Conservation (phyloP, 2,888 invertebrate species). For the Agrotis exclamationis region DNA sequence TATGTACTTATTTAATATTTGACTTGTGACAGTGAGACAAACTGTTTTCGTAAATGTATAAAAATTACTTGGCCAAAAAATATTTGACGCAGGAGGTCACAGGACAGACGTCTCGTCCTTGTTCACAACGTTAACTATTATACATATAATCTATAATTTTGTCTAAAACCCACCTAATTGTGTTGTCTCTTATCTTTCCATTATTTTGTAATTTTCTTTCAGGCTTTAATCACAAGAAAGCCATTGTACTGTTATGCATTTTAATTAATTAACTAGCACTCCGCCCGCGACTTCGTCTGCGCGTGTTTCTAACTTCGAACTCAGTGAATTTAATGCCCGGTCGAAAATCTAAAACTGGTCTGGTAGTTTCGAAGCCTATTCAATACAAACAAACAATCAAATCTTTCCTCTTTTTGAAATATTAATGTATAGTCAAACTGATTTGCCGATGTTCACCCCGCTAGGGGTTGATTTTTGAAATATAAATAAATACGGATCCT, state of each 20-base stretch:
- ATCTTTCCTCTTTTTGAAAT: no score
- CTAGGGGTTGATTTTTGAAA: no score
- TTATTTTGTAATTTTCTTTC: conserved; percentile 24
- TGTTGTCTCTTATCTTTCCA: conserved; percentile 16
- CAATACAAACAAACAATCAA: no score
- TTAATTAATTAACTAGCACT: conserved; percentile 2
- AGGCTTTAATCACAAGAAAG: conserved; percentile 20
- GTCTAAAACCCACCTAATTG: conserved; percentile 9
- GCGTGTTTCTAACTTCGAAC: no score
- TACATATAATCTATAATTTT: conserved; percentile 22
- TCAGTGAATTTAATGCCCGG: no score
- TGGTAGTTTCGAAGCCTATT: no score
- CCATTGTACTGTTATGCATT: conserved; percentile 24
- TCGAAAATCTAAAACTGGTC: no score
- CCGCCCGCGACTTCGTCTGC: no score
- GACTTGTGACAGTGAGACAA: not conserved
- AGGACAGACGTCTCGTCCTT: conserved; percentile 15
- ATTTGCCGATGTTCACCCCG: no score
- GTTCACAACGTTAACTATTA: conserved; percentile 1
- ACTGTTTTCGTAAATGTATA: not conserved
- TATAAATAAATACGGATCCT: no score
- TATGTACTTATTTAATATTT: not conserved
- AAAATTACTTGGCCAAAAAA: conserved; percentile 3
- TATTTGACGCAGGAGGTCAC: conserved; percentile 22
- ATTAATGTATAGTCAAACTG: no score